Base-by-base conservation (phyloP, 2,113 vertebrate genomes). In the Brevimyrus niger region DNA sequence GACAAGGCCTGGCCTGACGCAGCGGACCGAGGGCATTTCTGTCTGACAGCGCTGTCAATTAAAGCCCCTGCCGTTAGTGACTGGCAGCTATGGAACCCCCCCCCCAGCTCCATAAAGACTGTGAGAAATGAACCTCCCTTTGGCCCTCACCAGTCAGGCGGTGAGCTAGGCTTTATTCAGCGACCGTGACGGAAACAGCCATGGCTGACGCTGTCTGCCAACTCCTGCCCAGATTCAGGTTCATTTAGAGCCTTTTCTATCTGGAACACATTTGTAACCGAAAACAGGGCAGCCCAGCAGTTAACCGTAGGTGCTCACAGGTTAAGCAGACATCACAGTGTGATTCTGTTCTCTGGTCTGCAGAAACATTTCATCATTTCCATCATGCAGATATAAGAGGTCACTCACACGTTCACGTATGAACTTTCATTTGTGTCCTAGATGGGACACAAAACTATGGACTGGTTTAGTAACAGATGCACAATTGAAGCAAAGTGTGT, bases 1-100 rank as follows among this genome's bases (percentile, higher is more conserved):
- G 86, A 89, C 85, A 51, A 53, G 42, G 85, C 47, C 27, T 13
- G 48, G 85, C 4, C 48, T 48, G 89, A 91, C 92, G 90, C 58
- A 87, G 86, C 23, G 90, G 35, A 69, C 21, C 31, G 80, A 88
- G 90, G 44, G 27, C 61, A 69, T 90, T 69, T 88, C 80, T 87
- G 80, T 85, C 73, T 89, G 65, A 87, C 61, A 61, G 27, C 31
- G 13, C 48, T 50, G 48, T 42, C 73, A 80, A 31, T 47, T 73
- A 9, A 46, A 7, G 48, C 17, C 31, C 88, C 88, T 8, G 85
- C 55, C 50, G 85, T 89, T 82, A 50, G 84, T 58, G 85, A 44
- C 46, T 83, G 82, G 47, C 31, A 91, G 42, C 87, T 87, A 55
- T 58, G 17, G 31, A 38, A 55, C 15, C 53, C 31, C 27, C 15